Evolutionary conservation across 2,888 invertebrate genomes (phyloP), one percentile per base, ranked within the genome.

Genomic region (Metallyticus violacea): DNA sequence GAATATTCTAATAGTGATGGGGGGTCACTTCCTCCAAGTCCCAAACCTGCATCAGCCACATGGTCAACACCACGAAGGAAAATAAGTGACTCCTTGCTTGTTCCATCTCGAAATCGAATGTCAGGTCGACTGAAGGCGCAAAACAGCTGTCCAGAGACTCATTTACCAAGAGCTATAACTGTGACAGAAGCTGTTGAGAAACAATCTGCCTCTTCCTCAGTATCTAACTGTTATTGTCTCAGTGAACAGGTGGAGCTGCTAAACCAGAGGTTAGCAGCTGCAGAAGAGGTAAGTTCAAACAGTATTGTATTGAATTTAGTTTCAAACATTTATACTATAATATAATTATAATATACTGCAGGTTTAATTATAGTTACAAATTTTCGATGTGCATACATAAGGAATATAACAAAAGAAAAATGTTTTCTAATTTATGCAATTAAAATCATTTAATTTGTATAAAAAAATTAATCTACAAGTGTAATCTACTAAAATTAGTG

Each of bases 11-110:
- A 85, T 15, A 82, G 83, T 40, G 85, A 77, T 4, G 88, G 88
- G 7, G 87, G 87, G 22, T 87, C 87, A n/a, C 77, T 86, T 27
- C 88, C 87, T 7, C 85, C 85, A 9, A 87, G 88, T 77, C 86
- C 87, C 5, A 87, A 87, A 79, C 85, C 87, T n/a, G 26, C 82
- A 25, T 80, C 84, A 29, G 22, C 40, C 40, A 83, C 83, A 85
- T 87, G 87, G 86, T 30, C 81, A 22, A 81, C 85, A 25, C 87
- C 88, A 9, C 85, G 88, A 15, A 85, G 88, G 30, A 88, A 88
- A 81, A 87, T 88, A 30, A 88, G 88, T 77, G 86, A 87, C 85
- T 87, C 87, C 0, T 83, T 88, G 62, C 83, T 88, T 40, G 88
- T 88, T 29, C 88, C 88, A 2, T 78, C 86, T 25, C 86, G 84